Base-by-base conservation (phyloP, 2,797 vertebrate genomes). In the Selene dorsalis region DNA sequence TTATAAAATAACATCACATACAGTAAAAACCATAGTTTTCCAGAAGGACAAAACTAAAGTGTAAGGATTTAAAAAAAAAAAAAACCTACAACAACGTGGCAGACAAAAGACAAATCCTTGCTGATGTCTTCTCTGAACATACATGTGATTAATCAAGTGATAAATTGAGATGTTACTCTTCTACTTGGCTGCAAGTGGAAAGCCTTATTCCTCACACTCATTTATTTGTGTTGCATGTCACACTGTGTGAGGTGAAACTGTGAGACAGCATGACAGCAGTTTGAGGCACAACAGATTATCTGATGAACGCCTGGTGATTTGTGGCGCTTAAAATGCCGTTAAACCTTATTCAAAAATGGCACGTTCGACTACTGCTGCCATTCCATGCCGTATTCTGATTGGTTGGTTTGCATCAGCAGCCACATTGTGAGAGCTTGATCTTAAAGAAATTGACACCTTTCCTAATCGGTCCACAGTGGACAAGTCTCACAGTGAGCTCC, bases 191-290 rank as follows among this genome's bases (percentile, higher is more conserved):
- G n/a, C 39, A 53, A 53, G 48, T 22, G 38, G 26, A 26, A 32
- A 32, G 39, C 57, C 32, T 39, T 39, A 53, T 60, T 53, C 59
- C 47, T 61, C 11, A 35, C 43, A 60, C 43, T 59, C 50, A 52
- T 38, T 2, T 11, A 35, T 18, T 22, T 26, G 24, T 18, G 26
- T 6, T 43, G 18, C 62, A 48, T 48, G 28, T 35, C 13, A 35
- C 26, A 18, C n/a, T 61, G 38, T 24, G 59, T 2, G 4, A 41
- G 59, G 13, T 11, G 14, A 24, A 20, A 26, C 43, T 64, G 28
- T 30, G 24, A 20, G 41, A 64, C 43, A 20, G 43, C 30, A 18
- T 6, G 4, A 28, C 32, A 45, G 32, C 61, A 17, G 14, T 30
- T 9, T 30, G 26, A 30, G 55, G 17, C 28, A 20, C 32, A 10